Conservation (phyloP, 2,888 invertebrate species). For the Himalopsyche anomala region DNA sequence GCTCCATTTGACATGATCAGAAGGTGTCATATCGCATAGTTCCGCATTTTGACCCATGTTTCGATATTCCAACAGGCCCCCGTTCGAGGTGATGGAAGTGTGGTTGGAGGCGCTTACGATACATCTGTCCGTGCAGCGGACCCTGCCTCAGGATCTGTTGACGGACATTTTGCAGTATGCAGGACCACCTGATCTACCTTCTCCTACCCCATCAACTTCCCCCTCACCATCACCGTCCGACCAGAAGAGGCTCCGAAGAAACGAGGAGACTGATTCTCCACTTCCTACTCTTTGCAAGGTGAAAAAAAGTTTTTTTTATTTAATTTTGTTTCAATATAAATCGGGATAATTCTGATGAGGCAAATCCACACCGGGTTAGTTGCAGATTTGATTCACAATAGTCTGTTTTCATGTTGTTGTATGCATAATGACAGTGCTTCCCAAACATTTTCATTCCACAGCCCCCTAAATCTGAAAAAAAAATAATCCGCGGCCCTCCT, state of each 20-base stretch:
- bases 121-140: conserved; percentile 81
- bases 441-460: no score
- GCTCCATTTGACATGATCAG: no score
- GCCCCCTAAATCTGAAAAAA: no score
- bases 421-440: no score
- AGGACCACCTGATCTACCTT: conserved; percentile 68
- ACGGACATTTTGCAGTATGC: conserved; percentile 86
- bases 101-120: conserved; percentile 90
- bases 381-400: no score
- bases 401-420: no score
- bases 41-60: not conserved
- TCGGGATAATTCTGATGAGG: no score
- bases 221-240: not conserved
- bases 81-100: conserved; percentile 92
- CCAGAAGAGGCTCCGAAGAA: not conserved
- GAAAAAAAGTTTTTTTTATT: not conserved
- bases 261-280: conserved; percentile 16
- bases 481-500: no score
- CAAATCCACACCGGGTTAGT: no score
- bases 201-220: not conserved
- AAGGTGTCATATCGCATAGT: no score
- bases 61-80: conserved; percentile 79
- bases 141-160: conserved; percentile 81
- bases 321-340: no score
- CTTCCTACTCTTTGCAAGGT: conserved; percentile 49